Evolutionary conservation across 2,888 invertebrate species (phyloP).

Genomic region (Ennomos fuscantarius): DNA sequence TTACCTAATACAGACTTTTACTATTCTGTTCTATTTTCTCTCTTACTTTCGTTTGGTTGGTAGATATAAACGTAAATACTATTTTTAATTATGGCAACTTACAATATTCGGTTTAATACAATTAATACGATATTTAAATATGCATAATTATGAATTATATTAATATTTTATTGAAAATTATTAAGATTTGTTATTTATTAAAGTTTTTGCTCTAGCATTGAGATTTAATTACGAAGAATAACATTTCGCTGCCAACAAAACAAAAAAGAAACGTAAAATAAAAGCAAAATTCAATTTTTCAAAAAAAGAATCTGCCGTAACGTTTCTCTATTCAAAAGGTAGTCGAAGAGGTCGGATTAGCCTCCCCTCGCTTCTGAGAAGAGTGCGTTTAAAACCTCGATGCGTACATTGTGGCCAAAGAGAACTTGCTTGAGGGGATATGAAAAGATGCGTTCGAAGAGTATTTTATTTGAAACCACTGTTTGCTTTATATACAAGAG

Average conservation of each 20-base stretch:
- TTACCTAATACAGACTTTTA: no score
- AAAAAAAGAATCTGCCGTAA: conserved; percentile 23
- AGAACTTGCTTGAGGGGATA: conserved; percentile 13
- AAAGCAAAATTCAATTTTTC: conserved; percentile 18
- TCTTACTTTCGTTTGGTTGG: no score
- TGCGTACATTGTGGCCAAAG: conserved; percentile 21
- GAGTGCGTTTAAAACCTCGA: conserved; percentile 41
- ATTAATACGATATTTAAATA: no score
- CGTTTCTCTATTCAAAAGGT: conserved; percentile 41
- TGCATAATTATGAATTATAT: no score
- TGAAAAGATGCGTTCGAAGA: conserved; percentile 40
- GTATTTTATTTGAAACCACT: conserved; percentile 36
- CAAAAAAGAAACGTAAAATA: conserved; percentile 8
- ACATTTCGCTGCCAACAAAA: neutral
- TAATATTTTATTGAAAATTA: no score
- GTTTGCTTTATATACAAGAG: conserved; percentile 9
- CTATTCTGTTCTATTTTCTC: no score
- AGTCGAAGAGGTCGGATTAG: conserved; percentile 49
- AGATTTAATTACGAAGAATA: no score
- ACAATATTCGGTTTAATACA: no score
- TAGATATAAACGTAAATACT: no score
- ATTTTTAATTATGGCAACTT: no score
- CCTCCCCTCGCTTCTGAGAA: conserved; percentile 40
- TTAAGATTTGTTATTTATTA: no score
- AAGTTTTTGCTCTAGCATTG: no score